Evolutionary conservation across 1,140 invertebrate species (phyloP).

Genomic region (Thereuonema tuberculata): DNA sequence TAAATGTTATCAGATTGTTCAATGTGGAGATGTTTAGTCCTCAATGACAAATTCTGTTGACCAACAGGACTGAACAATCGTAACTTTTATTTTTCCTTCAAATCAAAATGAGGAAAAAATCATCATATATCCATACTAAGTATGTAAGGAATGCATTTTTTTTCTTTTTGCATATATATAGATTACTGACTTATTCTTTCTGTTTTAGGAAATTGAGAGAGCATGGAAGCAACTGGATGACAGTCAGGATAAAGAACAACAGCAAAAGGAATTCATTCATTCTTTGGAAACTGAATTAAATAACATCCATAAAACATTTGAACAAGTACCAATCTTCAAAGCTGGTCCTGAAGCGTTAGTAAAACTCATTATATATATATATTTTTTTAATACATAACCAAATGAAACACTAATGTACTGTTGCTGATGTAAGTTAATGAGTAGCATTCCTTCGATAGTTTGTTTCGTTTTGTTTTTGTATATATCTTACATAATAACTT

Average conservation of each 20-base stretch:
- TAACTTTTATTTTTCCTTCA: no score
- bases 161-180: background rate
- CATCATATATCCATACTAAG: background rate
- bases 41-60: no score
- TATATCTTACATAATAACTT: no score
- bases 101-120: background rate
- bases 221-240: slow-evolving; percentile 38
- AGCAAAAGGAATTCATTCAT: slow-evolving; percentile 33
- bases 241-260: slow-evolving; percentile 34
- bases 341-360: slow-evolving; percentile 17
- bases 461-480: no score
- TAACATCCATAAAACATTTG: slow-evolving; percentile 33
- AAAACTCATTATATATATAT: no score
- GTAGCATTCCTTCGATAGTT: no score
- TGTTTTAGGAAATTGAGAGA: slow-evolving; percentile 35
- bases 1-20: no score
- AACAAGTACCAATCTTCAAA: slow-evolving; percentile 19
- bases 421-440: no score
- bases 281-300: slow-evolving; percentile 34
- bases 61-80: no score
- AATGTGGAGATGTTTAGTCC: no score
- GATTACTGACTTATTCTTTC: background rate
- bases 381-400: no score
- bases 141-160: background rate
- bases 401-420: no score